phyloP scores from a whole-genome alignment of 2,888 invertebrate genomes.

The Rhagonycha fulva region DNA sequence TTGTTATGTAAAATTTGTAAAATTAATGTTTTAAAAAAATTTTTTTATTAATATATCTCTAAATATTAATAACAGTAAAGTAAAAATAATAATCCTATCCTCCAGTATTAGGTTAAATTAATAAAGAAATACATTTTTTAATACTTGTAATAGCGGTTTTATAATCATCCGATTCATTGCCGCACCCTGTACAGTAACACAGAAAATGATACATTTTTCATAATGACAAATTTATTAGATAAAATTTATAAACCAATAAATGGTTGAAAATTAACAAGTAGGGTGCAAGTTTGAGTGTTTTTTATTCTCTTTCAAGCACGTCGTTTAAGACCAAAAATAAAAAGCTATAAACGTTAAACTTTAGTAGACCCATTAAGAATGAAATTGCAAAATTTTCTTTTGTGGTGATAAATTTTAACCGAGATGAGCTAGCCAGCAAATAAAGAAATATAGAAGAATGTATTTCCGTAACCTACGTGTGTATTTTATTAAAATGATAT shows the following conservation, averaged over 20 bases:
- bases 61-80: too few relatives aligned
- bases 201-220: neutral
- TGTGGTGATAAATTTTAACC: constrained; percentile 31
- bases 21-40: too few relatives aligned
- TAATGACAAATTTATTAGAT: neutral
- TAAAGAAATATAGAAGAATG: constrained; percentile 1
- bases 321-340: constrained; percentile 29
- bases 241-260: neutral
- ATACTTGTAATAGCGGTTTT: too few relatives aligned
- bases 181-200: too few relatives aligned
- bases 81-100: too few relatives aligned
- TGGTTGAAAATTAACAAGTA: neutral
- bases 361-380: constrained; percentile 33
- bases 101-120: too few relatives aligned
- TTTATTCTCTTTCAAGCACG: constrained; percentile 19
- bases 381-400: constrained; percentile 31
- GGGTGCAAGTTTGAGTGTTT: neutral
- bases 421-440: constrained; percentile 17
- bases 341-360: constrained; percentile 36
- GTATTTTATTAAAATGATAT: constrained; percentile 4
- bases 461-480: constrained; percentile 12
- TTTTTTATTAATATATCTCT: too few relatives aligned
- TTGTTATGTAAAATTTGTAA: too few relatives aligned
- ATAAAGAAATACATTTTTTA: too few relatives aligned
- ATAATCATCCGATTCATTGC: too few relatives aligned